Evolutionary conservation across 2,888 invertebrate genomes (phyloP), one percentile per base, ranked within the genome.

Genomic region (Tupiocoris notatus): DNA sequence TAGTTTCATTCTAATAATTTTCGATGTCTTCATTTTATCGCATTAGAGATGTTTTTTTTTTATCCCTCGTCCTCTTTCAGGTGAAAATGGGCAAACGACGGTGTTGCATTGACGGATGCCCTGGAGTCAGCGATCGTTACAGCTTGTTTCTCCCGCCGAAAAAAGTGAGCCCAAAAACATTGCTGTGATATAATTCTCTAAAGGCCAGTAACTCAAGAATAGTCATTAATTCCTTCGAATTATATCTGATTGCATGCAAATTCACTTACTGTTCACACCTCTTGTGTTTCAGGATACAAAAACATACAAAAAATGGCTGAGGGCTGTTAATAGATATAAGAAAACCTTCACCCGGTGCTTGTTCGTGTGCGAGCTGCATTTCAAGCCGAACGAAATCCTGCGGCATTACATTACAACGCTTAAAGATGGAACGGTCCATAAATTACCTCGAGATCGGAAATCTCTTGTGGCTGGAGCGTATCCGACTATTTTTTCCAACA

Each of bases 351-450:
- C 12, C 16, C 16, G 23, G 20, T 20, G 12, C 21, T n/a, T 20
- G 3, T 24, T 17, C n/a, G 73, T 73, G 7, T 73, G 73, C 18
- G 73, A 73, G 73, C 21, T 62, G 9, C 73, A 73, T 63, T 73
- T 73, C 63, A 24, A 62, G 62, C 62, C 73, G 0, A 20, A 18
- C 0, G 39, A 73, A 6, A n/a, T 73, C 12, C 62, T 39, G 18
- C 25, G 73, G 0, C 22, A 21, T 0, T 73, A 25, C 39, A 39
- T 54, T 1, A 73, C 62, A n/a, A 73, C 61, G 18, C 21, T 73
- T 54, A 39, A 39, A 9, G 73, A 73, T 54, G 73, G 73, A 2
- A 62, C 73, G 20, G 56, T 17, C n/a, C 63, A 63, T 22, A 61
- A 21, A 39, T 16, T 62, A 6, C 20, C 61, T 2, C 23, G 63